Evolutionary conservation across 2,797 vertebrate genomes (phyloP).

Genomic region (Busarellus nigricollis): DNA sequence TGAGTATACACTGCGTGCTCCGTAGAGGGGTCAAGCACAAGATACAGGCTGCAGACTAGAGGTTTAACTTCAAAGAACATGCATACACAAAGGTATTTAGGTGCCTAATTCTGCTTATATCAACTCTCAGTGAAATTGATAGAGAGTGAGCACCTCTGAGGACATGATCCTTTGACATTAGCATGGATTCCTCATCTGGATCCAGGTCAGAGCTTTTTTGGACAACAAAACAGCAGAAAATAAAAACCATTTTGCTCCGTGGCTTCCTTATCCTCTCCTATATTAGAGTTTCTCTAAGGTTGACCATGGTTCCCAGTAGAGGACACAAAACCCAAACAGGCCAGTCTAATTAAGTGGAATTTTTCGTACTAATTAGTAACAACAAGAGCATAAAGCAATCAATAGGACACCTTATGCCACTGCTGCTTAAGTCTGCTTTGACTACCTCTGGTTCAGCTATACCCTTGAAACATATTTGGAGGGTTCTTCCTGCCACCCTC

Average conservation of each 20-base stretch:
- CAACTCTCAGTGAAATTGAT: background rate
- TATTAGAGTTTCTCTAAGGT: background rate
- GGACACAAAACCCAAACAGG: background rate
- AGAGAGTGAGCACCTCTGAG: background rate
- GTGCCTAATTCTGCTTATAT: background rate
- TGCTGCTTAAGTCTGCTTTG: conserved; percentile 12
- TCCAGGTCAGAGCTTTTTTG: background rate
- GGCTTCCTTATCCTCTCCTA: background rate
- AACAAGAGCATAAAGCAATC: conserved; percentile 40
- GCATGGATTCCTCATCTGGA: background rate
- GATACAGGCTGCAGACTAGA: background rate
- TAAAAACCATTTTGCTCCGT: background rate
- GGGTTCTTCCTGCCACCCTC: background rate
- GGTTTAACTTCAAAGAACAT: background rate
- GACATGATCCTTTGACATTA: background rate
- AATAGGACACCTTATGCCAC: conserved; percentile 30
- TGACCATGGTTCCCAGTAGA: background rate
- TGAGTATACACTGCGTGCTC: background rate
- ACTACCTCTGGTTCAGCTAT: background rate
- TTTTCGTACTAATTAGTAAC: conserved; percentile 43
- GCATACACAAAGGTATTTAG: background rate
- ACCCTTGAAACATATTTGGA: conserved; percentile 21
- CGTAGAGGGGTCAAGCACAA: background rate
- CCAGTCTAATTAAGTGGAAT: conserved; percentile 13
- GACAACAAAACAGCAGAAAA: background rate